A percentile compares a stretch with the other conserved stretches of the same genome.
Conservation (phyloP, 64 coral and sea anemone species). For the Montipora foliosa region DNA sequence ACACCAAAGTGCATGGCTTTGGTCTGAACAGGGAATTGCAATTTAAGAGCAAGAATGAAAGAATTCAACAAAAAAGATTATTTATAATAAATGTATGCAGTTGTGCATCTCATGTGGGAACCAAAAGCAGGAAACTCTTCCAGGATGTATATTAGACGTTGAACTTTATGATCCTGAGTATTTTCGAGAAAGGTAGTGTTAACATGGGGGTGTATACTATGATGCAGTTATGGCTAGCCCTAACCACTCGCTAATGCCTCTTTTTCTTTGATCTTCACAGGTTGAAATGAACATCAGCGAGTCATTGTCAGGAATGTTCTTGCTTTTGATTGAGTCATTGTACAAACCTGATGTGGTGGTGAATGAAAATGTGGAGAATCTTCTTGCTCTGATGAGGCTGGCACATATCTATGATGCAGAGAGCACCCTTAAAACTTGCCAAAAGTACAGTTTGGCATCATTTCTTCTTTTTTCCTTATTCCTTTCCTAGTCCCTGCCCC, state of each 20-base stretch:
- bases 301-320: conserved; percentile 83
- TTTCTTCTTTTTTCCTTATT: not conserved
- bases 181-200: too few relatives aligned
- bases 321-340: conserved; percentile 86
- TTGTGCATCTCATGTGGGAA: too few relatives aligned
- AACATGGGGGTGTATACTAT: too few relatives aligned
- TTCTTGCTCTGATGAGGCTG: conserved; percentile 92
- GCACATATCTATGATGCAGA: conserved; percentile 90
- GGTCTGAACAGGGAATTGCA: too few relatives aligned
- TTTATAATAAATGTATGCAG: too few relatives aligned
- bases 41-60: too few relatives aligned
- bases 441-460: conserved; percentile 52
- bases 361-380: conserved; percentile 79
- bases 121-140: too few relatives aligned
- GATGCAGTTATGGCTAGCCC: not conserved
- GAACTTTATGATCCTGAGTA: too few relatives aligned
- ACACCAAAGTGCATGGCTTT: too few relatives aligned
- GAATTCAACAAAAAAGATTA: too few relatives aligned
- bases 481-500: not conserved
- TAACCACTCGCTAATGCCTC: not conserved
- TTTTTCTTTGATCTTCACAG: conserved; percentile 14
- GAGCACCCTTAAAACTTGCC: conserved; percentile 81
- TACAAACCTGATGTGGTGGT: conserved; percentile 86
- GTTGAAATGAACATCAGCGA: conserved; percentile 86
- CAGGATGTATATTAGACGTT: too few relatives aligned